Base-by-base conservation (phyloP, 92 coral and sea anemone species). In the Phenganax marumi region DNA sequence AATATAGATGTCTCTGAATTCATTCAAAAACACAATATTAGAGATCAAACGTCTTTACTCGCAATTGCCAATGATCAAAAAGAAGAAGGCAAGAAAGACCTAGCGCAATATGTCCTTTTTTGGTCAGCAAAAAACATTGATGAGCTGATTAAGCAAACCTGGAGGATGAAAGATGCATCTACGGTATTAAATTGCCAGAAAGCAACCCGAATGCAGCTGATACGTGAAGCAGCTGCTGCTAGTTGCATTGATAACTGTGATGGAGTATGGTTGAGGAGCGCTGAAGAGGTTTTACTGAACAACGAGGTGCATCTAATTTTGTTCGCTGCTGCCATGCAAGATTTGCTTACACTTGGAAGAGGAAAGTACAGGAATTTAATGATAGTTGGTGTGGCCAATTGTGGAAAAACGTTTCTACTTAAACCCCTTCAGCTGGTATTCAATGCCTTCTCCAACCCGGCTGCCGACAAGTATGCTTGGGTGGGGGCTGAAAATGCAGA, bases 391-490 rank as follows among this genome's bases (percentile, higher is more conserved):
- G 12, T 33, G 33, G 24, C 68, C 8, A 83, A 83, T 18, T 83
- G 86, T 51, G 86, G 86, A 10, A 83, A 83, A 49, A 73, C 86
- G 23, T 83, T 73, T 50, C 12, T 83, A 43, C 24, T 83, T 19
- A 83, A 71, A 70, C 81, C 81, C 10, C 82, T 83, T 52, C 50
- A 16, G 69, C 63, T 23, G 64, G 23, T 83, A 43, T 83, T 70
- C 70, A 52, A 72, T 13, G 72, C 57, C 46, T 83, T 83, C 60
- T 64, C 85, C 54, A 87, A 76, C 46, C 90, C 90, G 12, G 84
- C 84, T 7, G 75, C 77, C 0, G 77, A 75, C 8, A 74, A 75
- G 13, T 81, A 81, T 57, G 90, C 90, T 64, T 87, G 90, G 90
- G 53, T 84, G 0, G 85, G 81, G 12, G 85, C 79, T 0, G 70